Evolutionary conservation across 2,888 invertebrate genomes (phyloP).

Genomic region (Dryobotodes eremita): DNA sequence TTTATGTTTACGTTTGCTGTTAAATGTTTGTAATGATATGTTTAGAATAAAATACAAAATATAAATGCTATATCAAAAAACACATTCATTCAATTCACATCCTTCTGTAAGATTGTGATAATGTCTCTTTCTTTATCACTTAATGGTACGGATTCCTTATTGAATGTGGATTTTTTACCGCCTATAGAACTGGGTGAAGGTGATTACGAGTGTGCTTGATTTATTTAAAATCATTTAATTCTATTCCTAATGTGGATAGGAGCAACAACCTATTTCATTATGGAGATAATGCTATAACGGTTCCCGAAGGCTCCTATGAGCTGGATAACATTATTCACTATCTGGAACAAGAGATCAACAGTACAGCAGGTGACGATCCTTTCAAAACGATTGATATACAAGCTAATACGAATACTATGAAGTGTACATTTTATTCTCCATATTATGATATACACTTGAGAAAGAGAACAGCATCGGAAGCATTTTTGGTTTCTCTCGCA

Average conservation of each 20-base stretch:
- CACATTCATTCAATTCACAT: background rate
- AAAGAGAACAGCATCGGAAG: slow-evolving; percentile 17
- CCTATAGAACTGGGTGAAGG: slow-evolving; percentile 3
- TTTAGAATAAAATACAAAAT: background rate
- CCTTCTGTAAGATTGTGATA: background rate
- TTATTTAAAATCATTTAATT: slow-evolving; percentile 46
- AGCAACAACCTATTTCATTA: slow-evolving; percentile 46
- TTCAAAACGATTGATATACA: background rate
- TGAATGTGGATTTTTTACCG: background rate
- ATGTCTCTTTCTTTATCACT: background rate
- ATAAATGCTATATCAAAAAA: background rate
- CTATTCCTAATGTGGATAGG: slow-evolving; percentile 44
- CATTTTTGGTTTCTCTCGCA: slow-evolving; percentile 14
- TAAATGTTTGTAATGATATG: background rate
- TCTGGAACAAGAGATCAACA: background rate
- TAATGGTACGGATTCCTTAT: slow-evolving; percentile 3
- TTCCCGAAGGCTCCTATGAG: slow-evolving; percentile 19
- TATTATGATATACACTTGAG: slow-evolving; percentile 7
- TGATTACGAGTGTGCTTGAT: slow-evolving; percentile 29
- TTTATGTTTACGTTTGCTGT: slow-evolving; percentile 3
- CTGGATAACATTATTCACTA: slow-evolving; percentile 4
- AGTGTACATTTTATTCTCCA: background rate
- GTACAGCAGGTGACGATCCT: background rate
- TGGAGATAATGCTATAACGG: slow-evolving; percentile 18
- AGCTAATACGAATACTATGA: slow-evolving; percentile 9